These are phyloP conservation scores for Hesperophylax magnus DNA, from an alignment of 1,140 invertebrate species.

Conservation along the genomic window DNA sequence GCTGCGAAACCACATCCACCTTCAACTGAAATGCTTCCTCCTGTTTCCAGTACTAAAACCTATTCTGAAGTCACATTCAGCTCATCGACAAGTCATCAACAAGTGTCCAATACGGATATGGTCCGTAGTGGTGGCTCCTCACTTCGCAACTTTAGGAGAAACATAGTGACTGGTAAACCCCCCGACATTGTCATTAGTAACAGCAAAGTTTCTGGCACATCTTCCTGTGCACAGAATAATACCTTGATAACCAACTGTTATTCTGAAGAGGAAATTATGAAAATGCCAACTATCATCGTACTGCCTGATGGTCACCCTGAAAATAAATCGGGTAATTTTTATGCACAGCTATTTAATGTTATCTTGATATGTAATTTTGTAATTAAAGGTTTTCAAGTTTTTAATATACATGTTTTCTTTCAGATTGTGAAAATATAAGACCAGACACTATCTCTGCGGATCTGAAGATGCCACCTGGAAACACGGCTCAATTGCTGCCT, in stretches of 20 bases:
- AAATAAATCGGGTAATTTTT: constrained; percentile 18
- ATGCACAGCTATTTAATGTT: not conserved
- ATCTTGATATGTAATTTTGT: not conserved
- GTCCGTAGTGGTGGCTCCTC: not conserved
- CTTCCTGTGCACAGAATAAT: not conserved
- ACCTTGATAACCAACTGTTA: not conserved
- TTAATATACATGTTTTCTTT: no score
- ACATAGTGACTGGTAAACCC: constrained; percentile 45
- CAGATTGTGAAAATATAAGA: no score
- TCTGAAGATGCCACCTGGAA: no score
- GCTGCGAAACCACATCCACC: not conserved
- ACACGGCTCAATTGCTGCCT: no score
- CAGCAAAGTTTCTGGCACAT: constrained; percentile 22
- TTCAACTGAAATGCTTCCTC: not conserved
- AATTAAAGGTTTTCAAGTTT: not conserved
- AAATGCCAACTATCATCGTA: constrained; percentile 51
- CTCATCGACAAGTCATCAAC: not conserved
- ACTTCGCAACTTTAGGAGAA: not conserved
- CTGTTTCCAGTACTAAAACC: not conserved
- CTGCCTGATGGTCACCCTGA: not conserved
- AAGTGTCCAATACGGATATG: not conserved
- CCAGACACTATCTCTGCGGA: no score
- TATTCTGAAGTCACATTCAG: not conserved
- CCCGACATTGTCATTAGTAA: constrained; percentile 47
- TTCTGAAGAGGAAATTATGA: constrained; percentile 49